Evolutionary conservation across 2,113 vertebrate species (phyloP).

Genomic region (Spheniscus mendiculus): DNA sequence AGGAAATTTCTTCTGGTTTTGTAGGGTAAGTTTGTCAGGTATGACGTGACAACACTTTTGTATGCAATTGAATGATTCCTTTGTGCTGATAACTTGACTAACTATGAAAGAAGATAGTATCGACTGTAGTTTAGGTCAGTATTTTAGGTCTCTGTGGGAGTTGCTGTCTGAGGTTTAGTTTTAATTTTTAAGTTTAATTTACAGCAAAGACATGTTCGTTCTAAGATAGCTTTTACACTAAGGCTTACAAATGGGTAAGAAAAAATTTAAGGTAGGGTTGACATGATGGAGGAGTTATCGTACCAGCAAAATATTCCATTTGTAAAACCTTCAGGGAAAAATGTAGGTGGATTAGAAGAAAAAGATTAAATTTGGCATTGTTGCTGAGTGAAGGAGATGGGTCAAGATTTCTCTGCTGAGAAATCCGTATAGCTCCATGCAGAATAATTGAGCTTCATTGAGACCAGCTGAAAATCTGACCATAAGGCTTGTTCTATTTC

Average conservation of each 20-base stretch:
- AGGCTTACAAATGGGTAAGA: background rate
- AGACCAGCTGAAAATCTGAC: background rate
- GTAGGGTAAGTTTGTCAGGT: background rate
- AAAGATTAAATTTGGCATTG: background rate
- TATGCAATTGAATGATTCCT: background rate
- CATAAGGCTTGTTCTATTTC: background rate
- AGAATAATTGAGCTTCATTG: background rate
- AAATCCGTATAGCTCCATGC: background rate
- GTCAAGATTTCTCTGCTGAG: background rate
- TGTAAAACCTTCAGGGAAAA: background rate
- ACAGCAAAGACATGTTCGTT: background rate
- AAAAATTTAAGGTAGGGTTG: background rate
- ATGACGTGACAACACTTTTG: background rate
- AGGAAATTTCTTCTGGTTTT: background rate
- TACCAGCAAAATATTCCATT: background rate
- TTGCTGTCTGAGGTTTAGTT: background rate
- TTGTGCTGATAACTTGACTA: background rate
- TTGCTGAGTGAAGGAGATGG: background rate
- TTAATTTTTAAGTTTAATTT: background rate
- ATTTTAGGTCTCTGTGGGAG: background rate
- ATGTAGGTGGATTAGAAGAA: background rate
- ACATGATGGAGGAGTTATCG: background rate
- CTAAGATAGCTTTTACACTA: background rate
- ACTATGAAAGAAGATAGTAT: background rate
- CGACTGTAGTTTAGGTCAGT: background rate